phyloP scores from a whole-genome alignment of 2,113 vertebrate species.

The Aldabrachelys gigantea region DNA sequence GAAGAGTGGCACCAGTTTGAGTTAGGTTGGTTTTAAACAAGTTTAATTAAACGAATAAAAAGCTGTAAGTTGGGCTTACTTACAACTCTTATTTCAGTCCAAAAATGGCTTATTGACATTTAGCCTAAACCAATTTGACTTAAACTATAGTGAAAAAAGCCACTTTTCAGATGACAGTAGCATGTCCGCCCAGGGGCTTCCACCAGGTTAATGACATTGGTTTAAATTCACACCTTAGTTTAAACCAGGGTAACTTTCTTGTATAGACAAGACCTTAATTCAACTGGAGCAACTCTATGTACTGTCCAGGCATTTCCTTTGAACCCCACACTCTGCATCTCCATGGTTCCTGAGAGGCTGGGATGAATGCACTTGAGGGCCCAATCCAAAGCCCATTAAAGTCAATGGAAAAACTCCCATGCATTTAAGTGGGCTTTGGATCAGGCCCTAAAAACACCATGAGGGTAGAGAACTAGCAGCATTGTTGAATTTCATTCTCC shows the following conservation, averaged over 20 bases:
- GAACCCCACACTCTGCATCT: not conserved
- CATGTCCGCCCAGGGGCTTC: not conserved
- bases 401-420: not conserved
- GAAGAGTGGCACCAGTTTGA: not conserved
- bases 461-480: not conserved
- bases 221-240: not conserved
- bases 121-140: not conserved
- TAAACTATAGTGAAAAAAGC: not conserved
- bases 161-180: not conserved
- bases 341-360: not conserved
- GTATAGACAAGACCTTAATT: not conserved
- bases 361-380: not conserved
- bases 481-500: not conserved
- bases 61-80: fast-evolving
- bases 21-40: not conserved
- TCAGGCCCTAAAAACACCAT: not conserved
- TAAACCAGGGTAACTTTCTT: not conserved
- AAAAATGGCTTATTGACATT: not conserved
- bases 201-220: not conserved
- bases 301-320: no score
- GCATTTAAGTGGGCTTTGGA: not conserved
- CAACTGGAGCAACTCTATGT: not conserved
- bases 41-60: not conserved
- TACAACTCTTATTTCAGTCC: not conserved
- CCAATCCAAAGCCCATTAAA: not conserved